Conservation (phyloP, 2,797 vertebrate species). For the Gadopsis marmoratus region DNA sequence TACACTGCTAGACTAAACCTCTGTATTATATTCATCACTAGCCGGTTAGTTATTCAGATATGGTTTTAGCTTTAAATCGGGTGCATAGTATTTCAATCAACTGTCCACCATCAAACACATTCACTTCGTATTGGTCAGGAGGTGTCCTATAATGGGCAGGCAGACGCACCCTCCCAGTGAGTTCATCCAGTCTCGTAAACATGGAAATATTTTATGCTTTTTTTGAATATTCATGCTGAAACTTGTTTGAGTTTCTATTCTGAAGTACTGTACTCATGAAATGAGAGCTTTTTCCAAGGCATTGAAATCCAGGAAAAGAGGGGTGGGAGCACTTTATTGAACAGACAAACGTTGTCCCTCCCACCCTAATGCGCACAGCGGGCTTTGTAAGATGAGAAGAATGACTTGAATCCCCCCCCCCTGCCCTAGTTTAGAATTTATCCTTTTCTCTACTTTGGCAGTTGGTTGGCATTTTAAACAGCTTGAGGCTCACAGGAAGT, state of each 20-base stretch:
- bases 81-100: conserved; percentile 74
- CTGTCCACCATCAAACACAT: conserved; percentile 47
- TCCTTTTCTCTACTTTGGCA: conserved; percentile 63
- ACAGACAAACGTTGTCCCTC: conserved; percentile 60
- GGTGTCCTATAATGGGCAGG: conserved; percentile 44
- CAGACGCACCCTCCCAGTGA: conserved; percentile 45
- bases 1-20: conserved; percentile 58
- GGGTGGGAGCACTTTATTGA: conserved; percentile 72
- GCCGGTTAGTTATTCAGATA: conserved; percentile 56
- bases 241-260: conserved; percentile 80
- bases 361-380: conserved; percentile 78
- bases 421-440: conserved; percentile 55
- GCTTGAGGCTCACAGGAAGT: conserved; percentile 65
- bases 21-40: conserved; percentile 60
- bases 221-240: conserved; percentile 73
- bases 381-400: conserved; percentile 82
- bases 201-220: conserved; percentile 66
- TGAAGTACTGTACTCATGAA: conserved; percentile 89
- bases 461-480: conserved; percentile 68
- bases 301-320: conserved; percentile 82
- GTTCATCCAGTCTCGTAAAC: conserved; percentile 61
- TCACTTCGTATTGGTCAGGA: conserved; percentile 46
- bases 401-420: conserved; percentile 72
- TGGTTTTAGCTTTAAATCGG: conserved; percentile 69
- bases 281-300: conserved; percentile 85